A percentile compares a stretch with the other conserved stretches of the same genome.
Evolutionary conservation across 2,113 vertebrate genomes (phyloP).

Genomic region (Triplophysa rosa): DNA sequence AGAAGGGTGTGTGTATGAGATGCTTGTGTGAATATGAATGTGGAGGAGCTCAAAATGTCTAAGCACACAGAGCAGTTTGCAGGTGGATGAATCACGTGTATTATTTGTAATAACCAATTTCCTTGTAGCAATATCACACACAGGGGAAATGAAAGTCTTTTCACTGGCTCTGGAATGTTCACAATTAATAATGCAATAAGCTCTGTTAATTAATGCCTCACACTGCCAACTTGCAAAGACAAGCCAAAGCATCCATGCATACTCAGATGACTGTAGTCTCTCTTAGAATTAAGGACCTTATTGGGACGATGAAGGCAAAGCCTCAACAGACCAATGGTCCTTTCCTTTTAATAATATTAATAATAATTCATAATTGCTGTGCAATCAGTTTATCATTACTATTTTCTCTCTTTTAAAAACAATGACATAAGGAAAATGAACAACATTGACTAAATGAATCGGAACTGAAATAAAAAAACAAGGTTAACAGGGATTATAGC

Average conservation of each 20-base stretch:
- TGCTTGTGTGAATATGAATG: conserved; percentile 9
- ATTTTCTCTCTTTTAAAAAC: too few relatives aligned
- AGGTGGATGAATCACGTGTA: conserved; percentile 10
- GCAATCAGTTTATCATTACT: background rate
- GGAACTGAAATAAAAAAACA: too few relatives aligned
- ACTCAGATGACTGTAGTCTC: background rate
- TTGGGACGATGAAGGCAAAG: background rate
- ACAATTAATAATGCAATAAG: conserved; percentile 29
- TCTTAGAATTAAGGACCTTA: background rate
- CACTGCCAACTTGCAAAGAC: background rate
- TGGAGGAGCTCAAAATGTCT: background rate
- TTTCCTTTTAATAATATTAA: background rate
- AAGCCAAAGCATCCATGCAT: background rate
- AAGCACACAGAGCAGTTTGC: conserved; percentile 14
- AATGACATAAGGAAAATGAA: too few relatives aligned
- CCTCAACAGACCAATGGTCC: background rate
- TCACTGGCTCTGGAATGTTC: conserved; percentile 3
- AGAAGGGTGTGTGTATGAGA: background rate
- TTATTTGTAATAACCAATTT: conserved; percentile 23
- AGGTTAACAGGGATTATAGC: too few relatives aligned
- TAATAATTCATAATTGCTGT: background rate
- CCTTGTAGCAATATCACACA: conserved; percentile 15
- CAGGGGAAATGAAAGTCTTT: conserved; percentile 28
- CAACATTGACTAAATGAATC: too few relatives aligned
- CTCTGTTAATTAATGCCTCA: conserved; percentile 23